These are phyloP conservation scores for rabbit (Oryctolagus cuniculus) DNA, from an alignment of 2,113 vertebrate genomes.

Conservation along the genomic window DNA sequence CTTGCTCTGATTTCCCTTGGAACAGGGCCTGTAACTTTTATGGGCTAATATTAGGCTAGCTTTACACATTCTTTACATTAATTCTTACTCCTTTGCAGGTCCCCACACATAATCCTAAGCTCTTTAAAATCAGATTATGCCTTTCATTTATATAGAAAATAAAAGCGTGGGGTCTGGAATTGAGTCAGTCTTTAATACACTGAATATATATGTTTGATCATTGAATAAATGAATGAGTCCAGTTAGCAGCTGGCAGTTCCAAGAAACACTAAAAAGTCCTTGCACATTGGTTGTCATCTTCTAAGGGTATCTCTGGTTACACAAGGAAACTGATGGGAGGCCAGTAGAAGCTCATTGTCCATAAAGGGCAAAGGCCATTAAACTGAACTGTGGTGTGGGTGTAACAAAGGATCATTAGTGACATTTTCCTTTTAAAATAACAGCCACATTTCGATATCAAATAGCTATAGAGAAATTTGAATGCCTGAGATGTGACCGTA, in stretches of 20 bases:
- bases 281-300: background rate
- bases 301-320: conserved; percentile 1
- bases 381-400: background rate
- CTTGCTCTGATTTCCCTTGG: background rate
- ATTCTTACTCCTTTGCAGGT: background rate
- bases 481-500: conserved; percentile 32
- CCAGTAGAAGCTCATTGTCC: background rate
- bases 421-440: conserved; percentile 59
- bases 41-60: background rate
- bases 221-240: background rate
- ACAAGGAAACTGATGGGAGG: background rate
- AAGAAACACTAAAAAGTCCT: background rate
- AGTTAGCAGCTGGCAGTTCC: background rate
- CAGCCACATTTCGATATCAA: conserved; percentile 25
- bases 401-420: background rate
- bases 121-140: background rate
- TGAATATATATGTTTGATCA: background rate
- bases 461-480: conserved; percentile 52
- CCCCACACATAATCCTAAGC: background rate
- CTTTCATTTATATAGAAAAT: conserved; percentile 14
- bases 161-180: background rate
- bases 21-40: background rate
- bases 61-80: background rate
- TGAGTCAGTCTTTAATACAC: background rate
- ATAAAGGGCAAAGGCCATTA: conserved; percentile 6